Percentiles rank a stretch among this genome's conserved stretches.
phyloP scores from a whole-genome alignment of 2,888 invertebrate genomes.

The Pandemis heparana region DNA sequence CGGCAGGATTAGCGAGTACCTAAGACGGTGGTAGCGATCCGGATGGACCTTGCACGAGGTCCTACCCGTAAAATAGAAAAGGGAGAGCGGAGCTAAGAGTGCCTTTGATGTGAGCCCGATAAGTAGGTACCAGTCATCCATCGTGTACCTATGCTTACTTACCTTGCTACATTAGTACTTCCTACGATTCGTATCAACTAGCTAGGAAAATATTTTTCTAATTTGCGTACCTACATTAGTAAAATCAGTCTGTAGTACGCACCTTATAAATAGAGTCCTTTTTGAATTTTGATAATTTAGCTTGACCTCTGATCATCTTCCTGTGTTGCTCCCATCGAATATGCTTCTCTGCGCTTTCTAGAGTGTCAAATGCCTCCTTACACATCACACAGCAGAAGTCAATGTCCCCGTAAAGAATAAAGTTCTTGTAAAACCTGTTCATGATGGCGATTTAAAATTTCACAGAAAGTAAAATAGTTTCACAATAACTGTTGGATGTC shows the following conservation, averaged over 20 bases:
- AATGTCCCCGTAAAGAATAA: conserved; percentile 65
- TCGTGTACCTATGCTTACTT: too few species aligned
- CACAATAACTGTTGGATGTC: conserved; percentile 14
- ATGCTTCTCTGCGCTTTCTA: conserved; percentile 61
- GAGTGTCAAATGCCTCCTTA: conserved; percentile 55
- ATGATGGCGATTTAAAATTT: conserved; percentile 44
- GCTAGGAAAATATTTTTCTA: too few species aligned
- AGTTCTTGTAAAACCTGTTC: conserved; percentile 64
- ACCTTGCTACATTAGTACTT: too few species aligned
- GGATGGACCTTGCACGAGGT: too few species aligned
- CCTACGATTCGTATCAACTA: too few species aligned
- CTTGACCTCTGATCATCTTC: conserved; percentile 54
- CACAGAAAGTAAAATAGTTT: conserved; percentile 12
- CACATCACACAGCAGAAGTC: conserved; percentile 66
- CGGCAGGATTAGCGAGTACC: too few species aligned
- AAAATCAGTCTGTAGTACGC: neutral
- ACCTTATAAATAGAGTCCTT: conserved; percentile 67
- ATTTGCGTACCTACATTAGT: too few species aligned
- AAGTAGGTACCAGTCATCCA: too few species aligned
- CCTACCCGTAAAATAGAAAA: too few species aligned
- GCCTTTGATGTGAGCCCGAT: too few species aligned
- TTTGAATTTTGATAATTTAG: conserved; percentile 55
- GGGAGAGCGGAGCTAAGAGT: too few species aligned
- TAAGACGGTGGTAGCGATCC: too few species aligned
- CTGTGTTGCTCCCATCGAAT: conserved; percentile 67